These are phyloP conservation scores for Diarsia dahlii DNA, from an alignment of 2,888 invertebrate species.

Conservation along the genomic window DNA sequence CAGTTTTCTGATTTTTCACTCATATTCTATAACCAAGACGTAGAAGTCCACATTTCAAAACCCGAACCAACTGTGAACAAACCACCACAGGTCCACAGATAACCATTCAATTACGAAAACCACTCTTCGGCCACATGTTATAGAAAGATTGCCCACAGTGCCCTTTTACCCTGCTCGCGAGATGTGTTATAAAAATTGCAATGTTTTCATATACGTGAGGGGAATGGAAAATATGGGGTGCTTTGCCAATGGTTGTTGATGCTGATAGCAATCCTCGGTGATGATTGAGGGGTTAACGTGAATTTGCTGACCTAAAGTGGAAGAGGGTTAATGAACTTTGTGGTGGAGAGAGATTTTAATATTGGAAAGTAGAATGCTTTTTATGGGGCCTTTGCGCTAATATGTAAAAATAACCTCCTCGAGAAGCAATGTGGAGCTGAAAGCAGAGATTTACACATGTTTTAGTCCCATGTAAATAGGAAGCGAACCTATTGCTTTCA, in stretches of 20 bases:
- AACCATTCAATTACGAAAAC: conserved; percentile 55
- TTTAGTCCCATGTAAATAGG: no score
- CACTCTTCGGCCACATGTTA: conserved; percentile 47
- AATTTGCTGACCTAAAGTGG: conserved; percentile 3
- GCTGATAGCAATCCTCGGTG: conserved; percentile 6
- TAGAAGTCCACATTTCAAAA: not conserved
- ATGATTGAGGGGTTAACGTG: conserved; percentile 3
- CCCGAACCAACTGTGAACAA: conserved; percentile 3
- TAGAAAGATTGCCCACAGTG: conserved; percentile 52
- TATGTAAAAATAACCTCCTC: not conserved
- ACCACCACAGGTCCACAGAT: not conserved
- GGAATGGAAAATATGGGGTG: conserved; percentile 58
- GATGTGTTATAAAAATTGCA: conserved; percentile 78
- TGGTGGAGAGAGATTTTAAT: no score
- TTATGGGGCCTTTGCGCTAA: not conserved
- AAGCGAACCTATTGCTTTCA: no score
- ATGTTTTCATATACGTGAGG: conserved; percentile 76
- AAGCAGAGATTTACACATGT: no score
- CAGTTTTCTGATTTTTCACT: not conserved
- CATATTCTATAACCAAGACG: not conserved
- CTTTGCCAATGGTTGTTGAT: conserved; percentile 19
- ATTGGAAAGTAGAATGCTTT: not conserved
- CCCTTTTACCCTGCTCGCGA: conserved; percentile 37
- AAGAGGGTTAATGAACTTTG: not conserved
- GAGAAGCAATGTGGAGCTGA: not conserved